A percentile compares a stretch with the other conserved stretches of the same genome.
Evolutionary conservation across 2,888 invertebrate species (phyloP).

Genomic region (Carcina quercana): DNA sequence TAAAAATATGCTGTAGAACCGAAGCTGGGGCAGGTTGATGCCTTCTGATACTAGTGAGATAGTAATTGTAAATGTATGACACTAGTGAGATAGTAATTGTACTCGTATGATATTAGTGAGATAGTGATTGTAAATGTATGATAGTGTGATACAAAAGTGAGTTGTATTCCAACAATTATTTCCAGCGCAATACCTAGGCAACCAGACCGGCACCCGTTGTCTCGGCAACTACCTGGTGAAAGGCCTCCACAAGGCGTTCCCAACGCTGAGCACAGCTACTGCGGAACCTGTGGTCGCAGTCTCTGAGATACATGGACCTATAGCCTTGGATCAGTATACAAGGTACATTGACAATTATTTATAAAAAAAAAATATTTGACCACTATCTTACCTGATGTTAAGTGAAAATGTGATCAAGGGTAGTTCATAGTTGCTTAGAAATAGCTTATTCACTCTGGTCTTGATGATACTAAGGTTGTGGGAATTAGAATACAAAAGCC

Average conservation of each 20-base stretch:
- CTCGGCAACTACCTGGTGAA: slow-evolving; percentile 92
- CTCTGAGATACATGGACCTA: slow-evolving; percentile 89
- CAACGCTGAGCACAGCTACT: slow-evolving; percentile 78
- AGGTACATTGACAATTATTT: too few relatives aligned
- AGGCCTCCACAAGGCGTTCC: slow-evolving; percentile 88
- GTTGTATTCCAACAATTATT: slow-evolving; percentile 5
- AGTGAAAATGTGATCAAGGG: too few relatives aligned
- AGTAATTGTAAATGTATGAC: neutral
- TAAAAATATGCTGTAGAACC: too few relatives aligned
- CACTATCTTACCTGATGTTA: too few relatives aligned
- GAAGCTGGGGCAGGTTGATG: too few relatives aligned
- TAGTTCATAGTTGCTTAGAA: too few relatives aligned
- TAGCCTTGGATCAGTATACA: slow-evolving; percentile 84
- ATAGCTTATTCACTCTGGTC: too few relatives aligned
- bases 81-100: too few relatives aligned
- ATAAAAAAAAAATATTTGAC: too few relatives aligned
- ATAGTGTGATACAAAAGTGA: neutral
- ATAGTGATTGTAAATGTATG: neutral
- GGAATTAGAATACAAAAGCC: too few relatives aligned
- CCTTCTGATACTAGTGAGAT: neutral
- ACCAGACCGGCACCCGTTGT: slow-evolving; percentile 88
- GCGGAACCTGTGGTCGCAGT: slow-evolving; percentile 88
- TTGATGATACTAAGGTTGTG: too few relatives aligned
- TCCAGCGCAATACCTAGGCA: slow-evolving; percentile 81
- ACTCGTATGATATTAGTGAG: too few relatives aligned